Evolutionary conservation across 2,113 vertebrate species (phyloP).

Genomic region (Rhinoderma darwinii): DNA sequence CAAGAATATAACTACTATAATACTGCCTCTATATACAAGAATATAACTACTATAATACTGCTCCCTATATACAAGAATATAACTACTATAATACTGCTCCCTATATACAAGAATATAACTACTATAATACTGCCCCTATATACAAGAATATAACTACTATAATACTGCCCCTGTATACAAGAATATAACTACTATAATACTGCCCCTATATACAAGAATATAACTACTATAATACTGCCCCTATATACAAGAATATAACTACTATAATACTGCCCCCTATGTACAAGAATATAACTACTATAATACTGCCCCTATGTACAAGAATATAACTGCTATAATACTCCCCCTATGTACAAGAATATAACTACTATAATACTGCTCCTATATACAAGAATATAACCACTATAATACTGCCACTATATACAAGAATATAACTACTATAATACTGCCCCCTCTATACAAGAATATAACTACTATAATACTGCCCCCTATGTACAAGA

Average conservation of each 20-base stretch:
- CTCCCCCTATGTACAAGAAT: background rate
- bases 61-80: background rate
- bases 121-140: background rate
- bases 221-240: too few species aligned
- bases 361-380: slow-evolving; percentile 9
- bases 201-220: too few species aligned
- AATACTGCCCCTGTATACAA: too few species aligned
- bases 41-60: background rate
- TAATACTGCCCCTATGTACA: slow-evolving; percentile 4
- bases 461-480: too few species aligned
- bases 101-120: background rate
- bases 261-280: too few species aligned
- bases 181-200: too few species aligned
- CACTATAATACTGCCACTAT: too few species aligned
- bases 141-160: too few species aligned
- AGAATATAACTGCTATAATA: slow-evolving; percentile 10
- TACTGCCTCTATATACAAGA: background rate
- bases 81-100: slow-evolving; percentile 2
- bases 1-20: background rate
- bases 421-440: too few species aligned
- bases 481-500: background rate
- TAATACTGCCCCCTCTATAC: background rate
- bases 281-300: background rate
- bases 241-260: too few species aligned
- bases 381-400: background rate